These are phyloP conservation scores for Caenorhabditis imperialis DNA, from an alignment of 2,888 invertebrate genomes.

Conservation along the genomic window DNA sequence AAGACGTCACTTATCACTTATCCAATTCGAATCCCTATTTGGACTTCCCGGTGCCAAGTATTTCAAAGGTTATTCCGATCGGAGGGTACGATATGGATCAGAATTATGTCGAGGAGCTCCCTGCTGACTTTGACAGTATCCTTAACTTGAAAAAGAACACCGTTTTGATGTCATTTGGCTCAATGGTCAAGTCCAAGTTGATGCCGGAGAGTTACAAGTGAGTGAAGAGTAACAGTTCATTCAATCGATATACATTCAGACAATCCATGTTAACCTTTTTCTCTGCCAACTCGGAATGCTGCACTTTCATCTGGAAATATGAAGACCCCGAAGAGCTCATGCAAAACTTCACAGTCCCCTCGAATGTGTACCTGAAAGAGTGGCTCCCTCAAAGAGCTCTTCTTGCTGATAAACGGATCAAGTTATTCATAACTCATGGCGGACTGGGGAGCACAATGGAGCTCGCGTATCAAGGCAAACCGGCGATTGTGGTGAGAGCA, in stretches of 20 bases:
- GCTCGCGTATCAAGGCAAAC: conserved; percentile 35
- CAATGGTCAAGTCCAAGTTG: conserved; percentile 29
- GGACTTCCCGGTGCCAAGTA: conserved; percentile 41
- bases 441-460: conserved; percentile 36
- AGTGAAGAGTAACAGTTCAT: neutral
- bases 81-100: conserved; percentile 47
- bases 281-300: conserved; percentile 11
- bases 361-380: conserved; percentile 26
- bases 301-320: conserved; percentile 45
- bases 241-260: too few species aligned
- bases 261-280: neutral
- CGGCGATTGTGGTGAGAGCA: conserved; percentile 29
- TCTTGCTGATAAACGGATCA: conserved; percentile 30
- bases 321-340: conserved; percentile 17
- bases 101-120: neutral
- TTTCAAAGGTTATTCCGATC: conserved; percentile 45
- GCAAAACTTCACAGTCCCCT: neutral
- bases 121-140: neutral
- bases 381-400: conserved; percentile 42
- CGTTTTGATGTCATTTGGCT: conserved; percentile 36
- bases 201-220: conserved; percentile 37
- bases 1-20: conserved; percentile 46
- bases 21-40: conserved; percentile 49
- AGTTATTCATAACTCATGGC: conserved; percentile 45
- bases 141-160: conserved; percentile 9